Base-by-base conservation (phyloP, 1,140 invertebrate species). In the Neodiprion lecontei region DNA sequence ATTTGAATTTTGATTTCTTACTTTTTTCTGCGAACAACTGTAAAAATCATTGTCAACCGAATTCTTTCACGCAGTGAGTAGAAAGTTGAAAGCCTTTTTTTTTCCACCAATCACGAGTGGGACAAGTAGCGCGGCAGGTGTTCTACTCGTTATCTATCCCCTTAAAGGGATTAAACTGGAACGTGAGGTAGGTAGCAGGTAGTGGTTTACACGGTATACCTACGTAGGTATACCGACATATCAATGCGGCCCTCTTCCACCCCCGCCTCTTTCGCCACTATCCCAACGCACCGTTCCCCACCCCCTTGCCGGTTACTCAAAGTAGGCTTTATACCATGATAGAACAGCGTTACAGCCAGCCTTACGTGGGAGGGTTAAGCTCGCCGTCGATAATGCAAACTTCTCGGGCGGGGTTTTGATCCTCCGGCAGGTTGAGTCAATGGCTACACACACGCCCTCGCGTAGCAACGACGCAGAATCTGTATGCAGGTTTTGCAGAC, bases 341-440 rank as follows among this genome's bases (percentile, higher is more conserved):
- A 80, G 76, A 79, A 77, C 77, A 76, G 78, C 79, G 85, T 86
- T 84, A 85, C 82, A 82, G 79, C 78, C 82, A 82, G 79, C 78
- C 75, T 77, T 83, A 84, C 79, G 80, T 77, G 84, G 82, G 78
- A 80, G 68, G 75, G 71, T 75, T 79, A 74, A 69, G 83, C 84
- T 87, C 84, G 86, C 86, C 81, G 82, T 84, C 82, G 83, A 87
- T 86, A 87, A 87, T 85, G 76, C 79, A 79, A 84, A 82, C 79
- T 83, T 85, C 81, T 80, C 11, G 11, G 53, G 53, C n/a, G 53
- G 53, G 53, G 53, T 61, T 14, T 12, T 61, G 53, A 61, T 61
- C 53, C 53, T 61, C 53, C n/a, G 11, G 28, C 28, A 40, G 11
- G 53, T 61, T 61, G 53, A 61, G 53, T 61, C 53, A 17, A 5